These are phyloP conservation scores for Diachrysia chrysitis DNA, from an alignment of 2,888 invertebrate species.

Conservation along the genomic window DNA sequence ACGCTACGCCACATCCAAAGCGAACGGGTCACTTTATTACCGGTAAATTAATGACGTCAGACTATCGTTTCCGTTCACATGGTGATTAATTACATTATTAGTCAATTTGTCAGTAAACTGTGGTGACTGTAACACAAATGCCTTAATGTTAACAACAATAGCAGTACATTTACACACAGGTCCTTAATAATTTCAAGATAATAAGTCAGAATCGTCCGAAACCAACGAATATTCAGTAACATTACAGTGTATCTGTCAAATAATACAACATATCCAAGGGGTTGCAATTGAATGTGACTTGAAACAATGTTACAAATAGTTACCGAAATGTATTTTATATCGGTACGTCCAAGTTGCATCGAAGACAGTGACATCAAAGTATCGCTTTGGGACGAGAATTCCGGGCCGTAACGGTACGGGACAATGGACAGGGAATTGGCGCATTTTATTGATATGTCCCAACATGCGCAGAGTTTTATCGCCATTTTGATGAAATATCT, in stretches of 20 bases:
- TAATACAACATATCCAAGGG: slow-evolving; percentile 30
- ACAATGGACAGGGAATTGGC: slow-evolving; percentile 39
- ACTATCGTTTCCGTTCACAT: neutral
- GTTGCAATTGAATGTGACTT: slow-evolving; percentile 39
- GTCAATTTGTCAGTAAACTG: neutral
- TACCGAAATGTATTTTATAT: slow-evolving; percentile 23
- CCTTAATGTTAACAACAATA: neutral
- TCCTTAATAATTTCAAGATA: too few species aligned
- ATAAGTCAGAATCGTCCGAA: too few species aligned
- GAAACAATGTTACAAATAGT: slow-evolving; percentile 10
- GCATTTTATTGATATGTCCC: slow-evolving; percentile 39
- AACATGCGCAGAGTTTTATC: slow-evolving; percentile 25
- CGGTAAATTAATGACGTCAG: neutral
- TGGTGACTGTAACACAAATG: slow-evolving; percentile 6
- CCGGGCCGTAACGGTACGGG: slow-evolving; percentile 14
- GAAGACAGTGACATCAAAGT: slow-evolving; percentile 15
- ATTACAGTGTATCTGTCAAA: slow-evolving; percentile 18
- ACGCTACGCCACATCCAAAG: neutral
- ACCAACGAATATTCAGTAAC: slow-evolving; percentile 2
- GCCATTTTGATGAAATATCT: slow-evolving; percentile 30
- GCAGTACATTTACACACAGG: too few species aligned
- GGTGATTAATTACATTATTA: slow-evolving; percentile 6
- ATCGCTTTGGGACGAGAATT: slow-evolving; percentile 14
- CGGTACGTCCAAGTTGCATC: slow-evolving; percentile 10
- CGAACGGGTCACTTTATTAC: slow-evolving; percentile 10